Conservation (phyloP, 2,888 invertebrate genomes). For the Microplitis deprimator region DNA sequence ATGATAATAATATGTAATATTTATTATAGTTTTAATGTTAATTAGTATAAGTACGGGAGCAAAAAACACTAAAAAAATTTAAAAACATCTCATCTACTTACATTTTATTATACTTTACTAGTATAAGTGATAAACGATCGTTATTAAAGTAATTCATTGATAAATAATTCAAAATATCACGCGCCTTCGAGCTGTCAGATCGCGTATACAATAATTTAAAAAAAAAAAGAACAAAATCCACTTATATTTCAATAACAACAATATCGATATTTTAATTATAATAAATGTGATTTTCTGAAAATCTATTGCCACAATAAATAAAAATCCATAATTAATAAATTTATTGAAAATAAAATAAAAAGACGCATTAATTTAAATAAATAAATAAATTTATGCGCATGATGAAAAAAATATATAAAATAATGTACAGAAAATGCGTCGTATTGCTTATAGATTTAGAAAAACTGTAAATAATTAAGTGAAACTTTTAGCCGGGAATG, state of each 20-base stretch:
- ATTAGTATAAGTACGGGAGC: slow-evolving; percentile 51
- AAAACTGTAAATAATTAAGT: slow-evolving; percentile 15
- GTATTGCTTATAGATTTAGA: background rate
- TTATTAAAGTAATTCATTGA: background rate
- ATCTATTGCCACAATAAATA: background rate
- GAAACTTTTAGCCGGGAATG: background rate
- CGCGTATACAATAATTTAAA: background rate
- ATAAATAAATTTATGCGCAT: background rate
- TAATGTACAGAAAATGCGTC: background rate
- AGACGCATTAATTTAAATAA: background rate
- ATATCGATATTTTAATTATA: background rate
- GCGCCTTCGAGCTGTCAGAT: background rate
- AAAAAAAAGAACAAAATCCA: background rate
- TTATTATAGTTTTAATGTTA: slow-evolving; percentile 56
- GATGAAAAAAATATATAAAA: background rate
- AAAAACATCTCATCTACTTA: slow-evolving; percentile 6
- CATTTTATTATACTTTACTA: background rate
- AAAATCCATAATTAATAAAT: background rate
- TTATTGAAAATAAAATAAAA: background rate
- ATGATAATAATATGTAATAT: slow-evolving; percentile 61
- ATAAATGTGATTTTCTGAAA: background rate
- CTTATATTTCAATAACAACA: background rate
- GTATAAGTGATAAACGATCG: slow-evolving; percentile 25
- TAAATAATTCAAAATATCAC: background rate
- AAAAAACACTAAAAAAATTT: slow-evolving; percentile 26